These are phyloP conservation scores for Corythucha ciliata DNA, from an alignment of 2,888 invertebrate genomes.

Conservation along the genomic window DNA sequence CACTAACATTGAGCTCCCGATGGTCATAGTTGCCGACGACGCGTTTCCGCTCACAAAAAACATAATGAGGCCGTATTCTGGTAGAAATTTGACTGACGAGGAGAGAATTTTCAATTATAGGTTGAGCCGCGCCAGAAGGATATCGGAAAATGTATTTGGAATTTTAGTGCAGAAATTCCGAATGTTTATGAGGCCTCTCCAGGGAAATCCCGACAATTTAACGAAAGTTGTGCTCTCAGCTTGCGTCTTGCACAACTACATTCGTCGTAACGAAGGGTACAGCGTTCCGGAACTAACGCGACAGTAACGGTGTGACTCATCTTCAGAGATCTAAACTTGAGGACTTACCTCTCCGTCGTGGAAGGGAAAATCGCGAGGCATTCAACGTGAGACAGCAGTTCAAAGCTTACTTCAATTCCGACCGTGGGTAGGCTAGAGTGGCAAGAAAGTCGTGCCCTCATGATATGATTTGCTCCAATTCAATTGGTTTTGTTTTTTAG, in stretches of 20 bases:
- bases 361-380: not conserved
- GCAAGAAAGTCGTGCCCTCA: too few species aligned
- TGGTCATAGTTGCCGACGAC: constrained; percentile 36
- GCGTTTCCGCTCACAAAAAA: constrained; percentile 13
- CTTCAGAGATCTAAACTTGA: not conserved
- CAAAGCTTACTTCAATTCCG: constrained; percentile 8
- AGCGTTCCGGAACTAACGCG: not conserved
- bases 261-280: not conserved
- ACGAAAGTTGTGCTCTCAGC: not conserved
- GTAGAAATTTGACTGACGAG: not conserved
- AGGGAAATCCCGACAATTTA: constrained; percentile 5
- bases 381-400: constrained; percentile 6
- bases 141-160: not conserved
- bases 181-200: constrained; percentile 3
- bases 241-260: constrained; percentile 4
- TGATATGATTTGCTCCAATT: too few species aligned
- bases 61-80: constrained; percentile 16
- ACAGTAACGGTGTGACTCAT: not conserved
- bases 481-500: too few species aligned
- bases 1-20: constrained; percentile 31
- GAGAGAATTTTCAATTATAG: constrained; percentile 18
- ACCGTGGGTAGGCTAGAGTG: too few species aligned
- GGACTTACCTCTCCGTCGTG: not conserved
- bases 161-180: constrained; percentile 19
- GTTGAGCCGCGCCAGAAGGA: not conserved